Base-by-base conservation (phyloP, 2,888 invertebrate species). In the Brachynemurus nebulosus region DNA sequence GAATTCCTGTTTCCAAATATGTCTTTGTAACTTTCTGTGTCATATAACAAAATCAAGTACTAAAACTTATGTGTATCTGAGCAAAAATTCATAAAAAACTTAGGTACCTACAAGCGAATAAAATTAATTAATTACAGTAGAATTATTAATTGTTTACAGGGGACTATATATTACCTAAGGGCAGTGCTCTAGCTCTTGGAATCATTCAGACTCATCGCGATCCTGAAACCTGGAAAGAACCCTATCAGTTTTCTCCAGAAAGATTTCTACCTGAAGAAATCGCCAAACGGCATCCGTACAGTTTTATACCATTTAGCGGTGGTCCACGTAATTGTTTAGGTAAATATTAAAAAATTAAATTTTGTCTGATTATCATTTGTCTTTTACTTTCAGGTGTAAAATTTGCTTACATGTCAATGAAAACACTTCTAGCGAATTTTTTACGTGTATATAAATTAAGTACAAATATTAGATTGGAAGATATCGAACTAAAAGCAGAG, bases 181-280 rank as follows among this genome's bases (percentile, higher is more conserved):
- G 69, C 2, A 64, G 67, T 16, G 62, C 66, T 0, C 62, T 66
- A 38, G 70, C 62, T 2, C 56, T 73, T 5, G 44, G 62, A 6
- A 58, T 68, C 0, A 65, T 65, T 50, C 55, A 59, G 45, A 60
- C 65, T 42, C 76, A 77, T 51, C 59, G 69, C 33, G 69, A 73
- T 34, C 64, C 68, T 47, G 57, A 59, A 45, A 61, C 69, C 44
- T 78, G 72, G 68, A 72, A 71, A 0, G 68, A 76, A 47, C 75
- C 73, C 0, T 65, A 71, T 39, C 57, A 55, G 41, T 78, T 76
- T 57, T 62, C 71, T 49, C 78, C 78, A 0, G 74, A 76, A 52
- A 57, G 76, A 44, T 78, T 78, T 55, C 55, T 70, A 20, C 69
- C 72, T 0, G 72, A 76, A 52, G 62, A 65, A 51, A 59, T 57